Evolutionary conservation across 2,113 vertebrate species (phyloP).

Genomic region (Rhodinocichla rosea): DNA sequence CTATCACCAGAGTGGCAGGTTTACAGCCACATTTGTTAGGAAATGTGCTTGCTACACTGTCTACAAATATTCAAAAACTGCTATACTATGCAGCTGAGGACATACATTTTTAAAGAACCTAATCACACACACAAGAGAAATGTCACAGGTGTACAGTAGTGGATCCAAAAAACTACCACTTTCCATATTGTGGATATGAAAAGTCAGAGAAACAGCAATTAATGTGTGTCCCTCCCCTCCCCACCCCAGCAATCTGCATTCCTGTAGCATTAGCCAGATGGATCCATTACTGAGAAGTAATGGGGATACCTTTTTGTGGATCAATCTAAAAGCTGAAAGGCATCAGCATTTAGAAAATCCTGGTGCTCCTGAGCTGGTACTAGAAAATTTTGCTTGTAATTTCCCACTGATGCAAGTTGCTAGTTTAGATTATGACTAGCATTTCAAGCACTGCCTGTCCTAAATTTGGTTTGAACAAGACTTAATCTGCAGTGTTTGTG

Average conservation of each 20-base stretch:
- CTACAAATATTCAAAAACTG: background rate
- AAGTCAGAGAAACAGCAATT: background rate
- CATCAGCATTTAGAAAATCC: background rate
- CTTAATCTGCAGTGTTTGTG: background rate
- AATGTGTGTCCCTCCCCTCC: background rate
- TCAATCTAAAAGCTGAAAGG: conserved; percentile 42
- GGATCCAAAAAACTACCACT: conserved; percentile 32
- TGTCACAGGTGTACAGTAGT: conserved; percentile 51
- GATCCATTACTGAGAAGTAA: conserved; percentile 68
- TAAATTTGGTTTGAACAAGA: background rate
- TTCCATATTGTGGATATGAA: background rate
- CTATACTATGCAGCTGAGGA: conserved; percentile 41
- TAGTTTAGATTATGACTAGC: background rate
- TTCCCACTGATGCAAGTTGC: background rate
- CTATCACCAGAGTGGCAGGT: background rate
- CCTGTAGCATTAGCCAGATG: background rate
- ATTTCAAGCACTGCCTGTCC: background rate
- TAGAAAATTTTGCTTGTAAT: background rate
- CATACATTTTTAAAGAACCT: background rate
- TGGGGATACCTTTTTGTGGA: conserved; percentile 52
- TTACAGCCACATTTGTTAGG: background rate
- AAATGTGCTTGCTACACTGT: background rate
- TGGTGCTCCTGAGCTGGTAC: background rate
- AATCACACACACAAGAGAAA: background rate
- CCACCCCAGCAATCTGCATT: background rate